Conservation (phyloP, 2,113 vertebrate species). For the Otis tarda region DNA sequence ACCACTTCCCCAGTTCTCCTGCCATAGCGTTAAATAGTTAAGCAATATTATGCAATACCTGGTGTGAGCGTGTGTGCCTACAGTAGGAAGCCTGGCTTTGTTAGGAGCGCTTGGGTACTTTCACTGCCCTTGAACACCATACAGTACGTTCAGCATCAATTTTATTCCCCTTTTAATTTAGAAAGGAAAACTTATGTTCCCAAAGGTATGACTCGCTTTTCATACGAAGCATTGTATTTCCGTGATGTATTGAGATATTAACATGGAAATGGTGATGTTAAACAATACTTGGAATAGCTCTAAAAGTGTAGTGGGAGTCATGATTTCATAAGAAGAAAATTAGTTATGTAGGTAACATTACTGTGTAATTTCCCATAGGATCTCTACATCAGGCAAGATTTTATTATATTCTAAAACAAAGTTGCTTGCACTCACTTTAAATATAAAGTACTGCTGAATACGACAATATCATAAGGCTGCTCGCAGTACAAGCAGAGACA, state of each 20-base stretch:
- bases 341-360: conserved; percentile 80
- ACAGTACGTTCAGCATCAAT: conserved; percentile 25
- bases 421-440: conserved; percentile 66
- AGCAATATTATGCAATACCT: neutral
- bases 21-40: neutral
- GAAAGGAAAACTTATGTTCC: conserved; percentile 72
- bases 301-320: conserved; percentile 76
- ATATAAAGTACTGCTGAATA: conserved; percentile 66
- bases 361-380: conserved; percentile 71
- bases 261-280: conserved; percentile 80
- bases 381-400: conserved; percentile 57
- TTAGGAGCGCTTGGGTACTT: conserved; percentile 12
- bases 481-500: conserved; percentile 65
- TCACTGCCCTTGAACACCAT: conserved; percentile 30
- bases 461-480: conserved; percentile 58
- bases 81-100: neutral
- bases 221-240: conserved; percentile 72
- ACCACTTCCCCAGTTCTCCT: neutral
- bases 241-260: conserved; percentile 78
- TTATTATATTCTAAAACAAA: conserved; percentile 76
- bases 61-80: neutral
- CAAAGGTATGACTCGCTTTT: conserved; percentile 63
- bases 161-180: conserved; percentile 75
- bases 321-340: conserved; percentile 79
- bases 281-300: conserved; percentile 79